Conservation (phyloP, 2,888 invertebrate genomes). For the Plebejus argus region DNA sequence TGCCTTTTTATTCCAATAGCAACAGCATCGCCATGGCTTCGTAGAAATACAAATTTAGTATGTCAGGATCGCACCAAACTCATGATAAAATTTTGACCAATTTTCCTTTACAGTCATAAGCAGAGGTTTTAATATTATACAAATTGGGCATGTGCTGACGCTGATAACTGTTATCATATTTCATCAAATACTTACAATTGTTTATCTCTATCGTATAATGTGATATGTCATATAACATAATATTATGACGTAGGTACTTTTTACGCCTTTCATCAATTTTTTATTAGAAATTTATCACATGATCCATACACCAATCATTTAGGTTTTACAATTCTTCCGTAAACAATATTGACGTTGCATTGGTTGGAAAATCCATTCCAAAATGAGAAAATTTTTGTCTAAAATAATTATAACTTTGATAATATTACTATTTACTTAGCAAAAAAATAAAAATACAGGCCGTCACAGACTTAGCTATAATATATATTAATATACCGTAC, state of each 20-base stretch:
- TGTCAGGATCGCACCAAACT: neutral
- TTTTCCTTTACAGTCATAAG: too few species aligned
- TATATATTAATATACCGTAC: too few species aligned
- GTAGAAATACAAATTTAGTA: neutral
- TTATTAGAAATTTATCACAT: neutral
- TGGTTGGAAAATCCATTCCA: neutral
- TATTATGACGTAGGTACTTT: neutral
- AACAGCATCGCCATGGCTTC: constrained; percentile 8
- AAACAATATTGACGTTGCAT: neutral
- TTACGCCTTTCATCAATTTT: neutral
- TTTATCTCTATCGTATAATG: constrained; percentile 6
- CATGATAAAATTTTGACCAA: too few species aligned
- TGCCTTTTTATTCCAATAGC: constrained; percentile 9
- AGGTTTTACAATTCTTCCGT: neutral
- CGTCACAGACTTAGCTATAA: too few species aligned
- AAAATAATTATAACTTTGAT: too few species aligned
- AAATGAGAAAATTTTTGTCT: neutral
- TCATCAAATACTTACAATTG: neutral
- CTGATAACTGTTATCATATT: constrained; percentile 5
- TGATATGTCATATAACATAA: neutral
- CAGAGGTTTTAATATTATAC: neutral
- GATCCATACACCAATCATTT: neutral
- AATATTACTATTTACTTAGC: too few species aligned
- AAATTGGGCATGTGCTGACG: neutral
- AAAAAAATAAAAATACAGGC: too few species aligned